These are phyloP conservation scores for Apamea monoglypha DNA, from an alignment of 2,888 invertebrate genomes.

Conservation along the genomic window DNA sequence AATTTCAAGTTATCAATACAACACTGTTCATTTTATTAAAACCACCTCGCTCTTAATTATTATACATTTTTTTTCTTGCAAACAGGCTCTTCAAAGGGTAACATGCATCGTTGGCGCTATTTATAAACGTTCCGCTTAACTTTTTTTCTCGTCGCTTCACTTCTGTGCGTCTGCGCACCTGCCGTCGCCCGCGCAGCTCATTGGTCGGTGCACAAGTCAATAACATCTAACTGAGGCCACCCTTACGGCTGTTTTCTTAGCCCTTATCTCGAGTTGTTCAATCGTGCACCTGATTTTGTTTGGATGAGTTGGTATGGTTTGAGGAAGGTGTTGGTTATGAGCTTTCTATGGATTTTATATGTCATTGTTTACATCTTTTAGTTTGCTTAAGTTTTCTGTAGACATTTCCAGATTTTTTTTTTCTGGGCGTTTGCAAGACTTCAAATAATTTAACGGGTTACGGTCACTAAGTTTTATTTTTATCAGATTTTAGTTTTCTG, in stretches of 20 bases:
- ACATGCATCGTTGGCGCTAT: conserved; percentile 85
- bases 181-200: conserved; percentile 75
- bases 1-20: conserved; percentile 40
- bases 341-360: conserved; percentile 1
- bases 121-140: conserved; percentile 83
- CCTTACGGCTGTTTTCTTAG: conserved; percentile 79
- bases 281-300: conserved; percentile 59
- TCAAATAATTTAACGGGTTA: background rate
- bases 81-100: conserved; percentile 81
- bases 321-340: conserved; percentile 1
- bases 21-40: conserved; percentile 47
- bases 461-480: background rate
- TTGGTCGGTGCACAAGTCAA: conserved; percentile 85
- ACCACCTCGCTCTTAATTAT: conserved; percentile 55
- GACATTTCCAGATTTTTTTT: background rate
- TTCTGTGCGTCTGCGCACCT: conserved; percentile 83
- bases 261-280: conserved; percentile 76
- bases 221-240: conserved; percentile 85
- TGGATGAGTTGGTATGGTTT: conserved; percentile 2
- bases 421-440: background rate
- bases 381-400: background rate
- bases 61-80: conserved; percentile 66
- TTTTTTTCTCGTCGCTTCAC: conserved; percentile 74
- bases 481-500: background rate
- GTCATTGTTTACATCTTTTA: background rate